Percentiles rank a stretch among this genome's conserved stretches.
Evolutionary conservation across 2,888 invertebrate species (phyloP).

Genomic region (Pachymerium ferrugineum): DNA sequence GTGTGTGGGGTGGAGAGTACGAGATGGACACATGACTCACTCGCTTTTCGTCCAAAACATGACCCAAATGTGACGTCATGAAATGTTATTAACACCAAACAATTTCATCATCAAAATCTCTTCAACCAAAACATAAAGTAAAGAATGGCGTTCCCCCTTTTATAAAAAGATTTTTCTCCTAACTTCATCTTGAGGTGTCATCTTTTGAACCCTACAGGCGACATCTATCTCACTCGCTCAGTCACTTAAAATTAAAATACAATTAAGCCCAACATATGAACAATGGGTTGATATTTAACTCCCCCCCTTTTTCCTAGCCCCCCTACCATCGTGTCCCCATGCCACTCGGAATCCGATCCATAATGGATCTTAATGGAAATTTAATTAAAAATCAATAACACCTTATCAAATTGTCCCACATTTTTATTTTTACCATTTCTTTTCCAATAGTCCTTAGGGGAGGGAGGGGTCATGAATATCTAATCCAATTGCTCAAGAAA

Average conservation of each 20-base stretch:
- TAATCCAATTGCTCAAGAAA: slow-evolving; percentile 29
- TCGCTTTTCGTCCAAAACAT: background rate
- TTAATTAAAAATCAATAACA: slow-evolving; percentile 36
- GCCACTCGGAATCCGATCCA: slow-evolving; percentile 33
- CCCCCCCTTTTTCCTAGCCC: slow-evolving; percentile 3
- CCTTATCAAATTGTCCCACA: slow-evolving; percentile 35
- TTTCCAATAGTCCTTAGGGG: slow-evolving; percentile 19
- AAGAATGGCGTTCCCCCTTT: background rate
- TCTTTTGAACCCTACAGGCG: background rate
- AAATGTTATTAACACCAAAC: background rate
- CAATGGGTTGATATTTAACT: slow-evolving; percentile 24
- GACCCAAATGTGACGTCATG: background rate
- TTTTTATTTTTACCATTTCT: slow-evolving; percentile 27
- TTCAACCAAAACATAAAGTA: too few relatives aligned
- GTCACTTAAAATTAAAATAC: slow-evolving; percentile 27
- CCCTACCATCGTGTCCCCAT: background rate
- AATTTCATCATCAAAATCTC: too few relatives aligned
- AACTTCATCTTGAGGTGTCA: background rate
- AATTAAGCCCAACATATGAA: slow-evolving; percentile 23
- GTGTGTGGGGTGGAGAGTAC: background rate
- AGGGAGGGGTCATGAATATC: slow-evolving; percentile 30
- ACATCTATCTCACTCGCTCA: slow-evolving; percentile 20
- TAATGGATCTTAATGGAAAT: slow-evolving; percentile 36
- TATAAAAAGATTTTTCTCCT: too few relatives aligned
- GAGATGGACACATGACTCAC: slow-evolving; percentile 20